phyloP scores from a whole-genome alignment of 2,888 invertebrate species.

The Phyllotreta cruciferae region DNA sequence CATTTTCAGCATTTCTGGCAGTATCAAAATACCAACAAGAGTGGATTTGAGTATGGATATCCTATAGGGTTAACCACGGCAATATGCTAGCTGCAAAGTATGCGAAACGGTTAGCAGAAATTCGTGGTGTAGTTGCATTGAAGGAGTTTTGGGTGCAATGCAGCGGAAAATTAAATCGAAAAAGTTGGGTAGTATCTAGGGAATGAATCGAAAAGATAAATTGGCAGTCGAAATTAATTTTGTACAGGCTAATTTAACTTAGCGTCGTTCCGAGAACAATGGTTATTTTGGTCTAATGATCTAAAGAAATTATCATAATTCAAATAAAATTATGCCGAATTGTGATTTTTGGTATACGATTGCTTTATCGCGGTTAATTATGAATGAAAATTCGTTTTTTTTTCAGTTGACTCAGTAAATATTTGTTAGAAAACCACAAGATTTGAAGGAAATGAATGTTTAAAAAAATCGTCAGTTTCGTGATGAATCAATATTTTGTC shows the following conservation, averaged over 20 bases:
- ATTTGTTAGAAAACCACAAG: constrained; percentile 6
- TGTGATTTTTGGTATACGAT: too few relatives aligned
- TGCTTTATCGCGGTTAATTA: too few relatives aligned
- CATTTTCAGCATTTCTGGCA: constrained; percentile 14
- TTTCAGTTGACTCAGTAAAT: constrained; percentile 1
- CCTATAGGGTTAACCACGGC: constrained; percentile 4
- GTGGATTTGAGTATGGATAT: constrained; percentile 11
- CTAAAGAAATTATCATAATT: too few relatives aligned
- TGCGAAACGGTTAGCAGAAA: neutral
- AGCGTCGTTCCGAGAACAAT: too few relatives aligned
- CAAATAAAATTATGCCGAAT: too few relatives aligned
- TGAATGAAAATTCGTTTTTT: too few relatives aligned
- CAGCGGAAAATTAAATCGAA: neutral
- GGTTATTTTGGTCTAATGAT: too few relatives aligned
- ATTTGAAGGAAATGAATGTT: neutral
- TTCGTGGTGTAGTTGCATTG: constrained; percentile 1
- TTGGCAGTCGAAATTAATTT: neutral
- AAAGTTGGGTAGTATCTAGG: too few relatives aligned
- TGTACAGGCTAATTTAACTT: too few relatives aligned
- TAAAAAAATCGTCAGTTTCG: too few relatives aligned
- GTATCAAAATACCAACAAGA: constrained; percentile 21
- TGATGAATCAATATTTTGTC: too few relatives aligned
- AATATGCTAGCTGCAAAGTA: constrained; percentile 3
- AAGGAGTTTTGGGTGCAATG: neutral
- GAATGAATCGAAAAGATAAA: neutral